Evolutionary conservation across 1,140 invertebrate species (phyloP), one percentile per base, ranked within the genome.

Genomic region (Hypsibius dujardini): DNA sequence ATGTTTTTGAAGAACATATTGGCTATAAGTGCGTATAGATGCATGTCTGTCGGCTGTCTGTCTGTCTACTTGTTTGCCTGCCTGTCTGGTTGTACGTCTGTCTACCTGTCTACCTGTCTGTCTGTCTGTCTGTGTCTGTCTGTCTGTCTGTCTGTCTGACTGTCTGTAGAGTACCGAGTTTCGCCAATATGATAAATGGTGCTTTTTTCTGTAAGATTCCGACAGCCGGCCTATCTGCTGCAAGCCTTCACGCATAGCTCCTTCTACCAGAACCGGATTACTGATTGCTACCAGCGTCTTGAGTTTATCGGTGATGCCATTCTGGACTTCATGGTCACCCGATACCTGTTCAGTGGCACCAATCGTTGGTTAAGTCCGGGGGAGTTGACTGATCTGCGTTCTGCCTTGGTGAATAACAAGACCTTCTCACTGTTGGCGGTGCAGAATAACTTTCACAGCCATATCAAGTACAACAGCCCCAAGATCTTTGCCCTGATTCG

Each of bases 391-490:
- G 92, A 96, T 82, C 78, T 97, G 50, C 81, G 93, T 47, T 94
- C 92, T 15, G 90, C 94, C 0, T 80, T 98, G 1, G 94, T 97
- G 0, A 97, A 97, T 77, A 98, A 97, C 77, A 86, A 90, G 71
- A 95, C 91, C 0, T 92, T 97, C 78, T 92, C 90, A 0, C 88
- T 88, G 50, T 83, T 95, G 47, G 84, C 88, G 67, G 90, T 96
- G n/a, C 86, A 89, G 74, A 84, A 89, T 79, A 85, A 86, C 14
- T 85, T 84, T 72, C 81, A 86, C 73, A 82, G 83, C 71, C 75
- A 73, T 60, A 46, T 77, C 62, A 7, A 42, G 42, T 67, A 14
- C 45, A 12, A 67, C 45, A 42, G 7, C 45, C 62, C 62, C 12
- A 67, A 67, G 45, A 67, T 67, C 42, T 67, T 67, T 42, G 3